phyloP scores from a whole-genome alignment of 2,797 vertebrate species.

The Enteromius afrohamiltoni region DNA sequence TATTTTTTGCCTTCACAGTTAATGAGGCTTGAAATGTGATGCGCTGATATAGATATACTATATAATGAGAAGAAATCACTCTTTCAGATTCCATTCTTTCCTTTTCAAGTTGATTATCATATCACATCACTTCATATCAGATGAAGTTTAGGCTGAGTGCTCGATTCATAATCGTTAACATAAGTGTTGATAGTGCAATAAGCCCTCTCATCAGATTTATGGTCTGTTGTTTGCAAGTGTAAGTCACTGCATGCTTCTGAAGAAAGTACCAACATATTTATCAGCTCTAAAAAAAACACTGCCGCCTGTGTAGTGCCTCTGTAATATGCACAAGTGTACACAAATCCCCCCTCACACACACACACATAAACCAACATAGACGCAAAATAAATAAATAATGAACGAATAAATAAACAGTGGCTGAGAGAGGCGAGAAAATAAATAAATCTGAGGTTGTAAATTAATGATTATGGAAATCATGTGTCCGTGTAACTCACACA shows the following conservation, averaged over 20 bases:
- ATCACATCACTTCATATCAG: constrained; percentile 5
- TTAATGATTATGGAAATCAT: constrained; percentile 31
- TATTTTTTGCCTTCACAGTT: constrained; percentile 12
- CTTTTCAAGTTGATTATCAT: constrained; percentile 6
- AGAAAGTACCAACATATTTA: constrained; percentile 43
- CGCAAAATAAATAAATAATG: constrained; percentile 37
- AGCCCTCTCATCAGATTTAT: constrained; percentile 11
- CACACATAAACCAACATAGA: constrained; percentile 15
- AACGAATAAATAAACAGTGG: constrained; percentile 43
- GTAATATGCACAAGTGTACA: constrained; percentile 9
- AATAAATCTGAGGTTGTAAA: constrained; percentile 31
- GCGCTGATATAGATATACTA: constrained; percentile 2
- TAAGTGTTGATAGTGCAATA: constrained; percentile 18
- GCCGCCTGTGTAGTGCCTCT: constrained; percentile 12
- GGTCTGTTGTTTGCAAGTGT: constrained; percentile 9
- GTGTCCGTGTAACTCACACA: neutral
- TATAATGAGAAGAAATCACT: constrained; percentile 31
- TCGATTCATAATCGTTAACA: neutral
- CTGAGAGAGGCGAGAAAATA: constrained; percentile 23
- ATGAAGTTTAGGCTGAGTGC: constrained; percentile 8
- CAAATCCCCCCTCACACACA: neutral
- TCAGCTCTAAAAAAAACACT: constrained; percentile 33
- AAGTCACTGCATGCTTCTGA: constrained; percentile 11
- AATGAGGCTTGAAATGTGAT: constrained; percentile 31
- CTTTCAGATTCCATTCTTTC: neutral